A percentile compares a stretch with the other conserved stretches of the same genome.
phyloP scores from a whole-genome alignment of 2,888 invertebrate genomes.

The Tenthredo notha region DNA sequence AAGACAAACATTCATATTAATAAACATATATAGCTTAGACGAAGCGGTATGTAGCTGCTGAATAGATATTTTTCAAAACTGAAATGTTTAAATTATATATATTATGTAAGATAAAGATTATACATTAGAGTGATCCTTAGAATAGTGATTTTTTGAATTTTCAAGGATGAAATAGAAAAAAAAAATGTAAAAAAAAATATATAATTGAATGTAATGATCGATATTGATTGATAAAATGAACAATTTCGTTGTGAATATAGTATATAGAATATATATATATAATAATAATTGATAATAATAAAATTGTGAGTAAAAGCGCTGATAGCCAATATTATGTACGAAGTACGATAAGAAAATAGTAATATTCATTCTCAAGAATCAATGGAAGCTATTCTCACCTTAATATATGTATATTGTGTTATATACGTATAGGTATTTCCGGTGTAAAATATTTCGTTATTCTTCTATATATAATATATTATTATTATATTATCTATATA shows the following conservation, averaged over 20 bases:
- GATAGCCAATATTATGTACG: constrained; percentile 31
- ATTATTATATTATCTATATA: neutral
- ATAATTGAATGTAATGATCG: too few species aligned
- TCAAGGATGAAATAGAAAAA: too few species aligned
- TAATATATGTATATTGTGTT: neutral
- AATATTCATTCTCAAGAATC: constrained; percentile 13
- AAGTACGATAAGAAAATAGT: neutral
- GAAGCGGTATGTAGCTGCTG: constrained; percentile 24
- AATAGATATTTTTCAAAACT: neutral
- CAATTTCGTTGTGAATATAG: too few species aligned
- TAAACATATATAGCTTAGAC: constrained; percentile 8
- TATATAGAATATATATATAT: neutral
- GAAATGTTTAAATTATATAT: too few species aligned
- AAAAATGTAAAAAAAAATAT: too few species aligned
- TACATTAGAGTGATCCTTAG: too few species aligned
- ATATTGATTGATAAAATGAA: too few species aligned
- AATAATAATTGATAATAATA: constrained; percentile 12
- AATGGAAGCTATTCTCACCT: constrained; percentile 37
- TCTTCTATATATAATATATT: neutral
- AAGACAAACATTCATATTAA: constrained; percentile 28
- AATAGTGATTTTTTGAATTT: too few species aligned
- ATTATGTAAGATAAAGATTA: too few species aligned
- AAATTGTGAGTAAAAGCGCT: constrained; percentile 41
- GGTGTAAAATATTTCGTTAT: neutral
- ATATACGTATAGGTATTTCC: neutral